These are phyloP conservation scores for Lycia hirtaria DNA, from an alignment of 2,888 invertebrate species.

Conservation along the genomic window DNA sequence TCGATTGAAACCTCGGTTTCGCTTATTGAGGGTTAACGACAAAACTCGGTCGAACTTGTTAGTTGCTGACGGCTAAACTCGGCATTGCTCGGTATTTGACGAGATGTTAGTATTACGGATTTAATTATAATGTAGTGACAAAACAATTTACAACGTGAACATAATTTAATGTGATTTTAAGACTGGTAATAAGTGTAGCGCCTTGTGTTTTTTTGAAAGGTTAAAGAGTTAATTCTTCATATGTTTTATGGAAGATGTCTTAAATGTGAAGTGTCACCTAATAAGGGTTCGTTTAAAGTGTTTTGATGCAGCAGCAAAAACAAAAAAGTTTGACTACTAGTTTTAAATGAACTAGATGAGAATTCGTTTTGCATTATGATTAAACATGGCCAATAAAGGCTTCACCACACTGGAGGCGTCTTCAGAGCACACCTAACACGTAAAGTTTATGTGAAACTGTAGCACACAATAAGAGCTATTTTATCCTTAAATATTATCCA, in stretches of 20 bases:
- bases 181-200: slow-evolving; percentile 78
- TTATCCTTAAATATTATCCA: no score
- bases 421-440: no score
- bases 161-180: slow-evolving; percentile 77
- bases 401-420: not conserved
- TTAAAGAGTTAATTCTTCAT: slow-evolving; percentile 38
- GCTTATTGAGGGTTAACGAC: not conserved
- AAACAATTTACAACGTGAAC: slow-evolving; percentile 71
- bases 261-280: not conserved
- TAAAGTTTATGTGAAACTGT: no score
- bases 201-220: slow-evolving; percentile 53
- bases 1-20: not conserved
- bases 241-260: slow-evolving; percentile 7
- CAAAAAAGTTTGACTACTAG: no score
- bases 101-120: slow-evolving; percentile 69
- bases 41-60: not conserved
- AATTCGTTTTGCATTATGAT: no score
- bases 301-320: no score
- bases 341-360: no score
- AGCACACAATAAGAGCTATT: no score
- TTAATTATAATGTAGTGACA: slow-evolving; percentile 66
- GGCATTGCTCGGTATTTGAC: slow-evolving; percentile 8
- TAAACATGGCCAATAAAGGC: not conserved
- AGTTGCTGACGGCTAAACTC: not conserved
- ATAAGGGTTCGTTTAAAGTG: not conserved